phyloP scores from a whole-genome alignment of 92 coral and sea anemone species.

The Parazoanthus darwini region DNA sequence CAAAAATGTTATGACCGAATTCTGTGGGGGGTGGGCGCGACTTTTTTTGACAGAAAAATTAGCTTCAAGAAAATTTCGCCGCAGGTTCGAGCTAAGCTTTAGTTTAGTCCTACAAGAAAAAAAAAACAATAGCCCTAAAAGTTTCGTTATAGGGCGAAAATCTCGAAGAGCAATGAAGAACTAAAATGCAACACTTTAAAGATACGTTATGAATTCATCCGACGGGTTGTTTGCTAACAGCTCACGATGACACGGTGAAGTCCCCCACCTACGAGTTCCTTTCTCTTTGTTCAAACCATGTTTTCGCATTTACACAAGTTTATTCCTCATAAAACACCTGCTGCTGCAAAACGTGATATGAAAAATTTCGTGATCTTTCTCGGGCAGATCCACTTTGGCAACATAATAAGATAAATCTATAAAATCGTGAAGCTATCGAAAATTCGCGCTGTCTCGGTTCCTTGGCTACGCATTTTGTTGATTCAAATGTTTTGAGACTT shows the following conservation, averaged over 20 bases:
- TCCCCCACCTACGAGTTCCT: constrained; percentile 3
- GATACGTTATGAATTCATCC: no score
- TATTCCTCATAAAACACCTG: background rate
- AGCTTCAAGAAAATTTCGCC: background rate
- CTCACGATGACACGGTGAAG: no score
- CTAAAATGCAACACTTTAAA: background rate
- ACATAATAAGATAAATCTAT: background rate
- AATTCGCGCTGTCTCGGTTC: constrained; percentile 72
- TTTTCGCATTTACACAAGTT: background rate
- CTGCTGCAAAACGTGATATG: constrained; percentile 16
- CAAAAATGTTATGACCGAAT: background rate
- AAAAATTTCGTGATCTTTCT: constrained; percentile 23
- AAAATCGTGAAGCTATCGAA: constrained; percentile 41
- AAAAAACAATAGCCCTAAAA: no score
- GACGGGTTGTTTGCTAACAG: background rate
- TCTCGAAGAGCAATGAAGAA: background rate
- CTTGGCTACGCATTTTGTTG: constrained; percentile 69
- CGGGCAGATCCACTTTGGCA: background rate
- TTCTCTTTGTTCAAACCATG: background rate
- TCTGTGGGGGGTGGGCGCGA: background rate
- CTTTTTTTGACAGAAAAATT: background rate
- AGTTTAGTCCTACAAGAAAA: background rate
- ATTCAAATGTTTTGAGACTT: constrained; percentile 69
- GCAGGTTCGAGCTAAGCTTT: background rate
- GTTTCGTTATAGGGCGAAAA: background rate